These are phyloP conservation scores for Spheniscus humboldti DNA, from an alignment of 2,797 vertebrate genomes.

Conservation along the genomic window DNA sequence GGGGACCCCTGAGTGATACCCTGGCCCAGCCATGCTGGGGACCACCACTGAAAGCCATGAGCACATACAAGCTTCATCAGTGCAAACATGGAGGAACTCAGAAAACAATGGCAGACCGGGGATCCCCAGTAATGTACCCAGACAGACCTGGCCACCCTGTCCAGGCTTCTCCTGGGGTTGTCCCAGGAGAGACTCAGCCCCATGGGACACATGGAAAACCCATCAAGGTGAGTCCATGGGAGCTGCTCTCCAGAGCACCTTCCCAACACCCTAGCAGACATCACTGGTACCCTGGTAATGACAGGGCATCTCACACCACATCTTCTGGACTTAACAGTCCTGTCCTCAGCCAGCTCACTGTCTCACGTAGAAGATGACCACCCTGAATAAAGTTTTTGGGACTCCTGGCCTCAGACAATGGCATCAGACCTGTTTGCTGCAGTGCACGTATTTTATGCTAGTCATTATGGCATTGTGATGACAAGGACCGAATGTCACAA, in stretches of 20 bases:
- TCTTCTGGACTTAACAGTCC: background rate
- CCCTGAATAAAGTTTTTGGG: background rate
- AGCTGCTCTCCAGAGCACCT: background rate
- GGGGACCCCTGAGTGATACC: background rate
- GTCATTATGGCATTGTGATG: background rate
- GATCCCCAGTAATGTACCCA: background rate
- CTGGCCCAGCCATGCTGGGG: background rate
- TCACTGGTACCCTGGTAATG: background rate
- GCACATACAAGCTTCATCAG: background rate
- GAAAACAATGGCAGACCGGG: accelerated
- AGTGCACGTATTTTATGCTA: background rate
- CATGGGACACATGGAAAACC: background rate
- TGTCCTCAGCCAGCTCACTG: background rate
- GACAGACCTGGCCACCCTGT: background rate
- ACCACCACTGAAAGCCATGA: background rate
- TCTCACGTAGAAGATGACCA: background rate
- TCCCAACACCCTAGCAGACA: background rate
- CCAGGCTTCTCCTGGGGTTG: background rate
- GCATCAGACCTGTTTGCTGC: background rate
- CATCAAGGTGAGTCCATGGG: background rate
- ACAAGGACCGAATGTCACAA: background rate
- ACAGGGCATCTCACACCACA: background rate
- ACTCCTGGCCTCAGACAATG: too few species aligned
- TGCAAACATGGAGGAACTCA: background rate
- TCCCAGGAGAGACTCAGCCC: background rate